Evolutionary conservation across 2,113 vertebrate genomes (phyloP), one percentile per base, ranked within the genome.

Genomic region (Fulmarus glacialis): DNA sequence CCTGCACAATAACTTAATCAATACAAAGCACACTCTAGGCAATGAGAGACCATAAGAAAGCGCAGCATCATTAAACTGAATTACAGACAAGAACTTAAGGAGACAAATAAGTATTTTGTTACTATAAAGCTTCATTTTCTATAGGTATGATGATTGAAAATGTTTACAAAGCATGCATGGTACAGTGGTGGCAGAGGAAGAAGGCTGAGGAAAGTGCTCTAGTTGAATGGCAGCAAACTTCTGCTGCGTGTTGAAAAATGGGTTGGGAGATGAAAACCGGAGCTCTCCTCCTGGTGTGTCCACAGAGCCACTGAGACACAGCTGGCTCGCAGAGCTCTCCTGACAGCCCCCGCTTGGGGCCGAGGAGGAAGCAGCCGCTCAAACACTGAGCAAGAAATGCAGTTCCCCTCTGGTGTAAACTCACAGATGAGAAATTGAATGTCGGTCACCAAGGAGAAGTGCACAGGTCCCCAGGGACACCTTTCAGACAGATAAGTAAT

Each of bases 41-140:
- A 97, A 90, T 82, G 92, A 95, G 71, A 97, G 95, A 97, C 97
- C 93, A 95, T 72, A 97, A 93, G 93, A 97, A 98, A 98, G 96
- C 94, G 97, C 93, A 97, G 94, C 90, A 95, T 98, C 98, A 97
- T 98, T 98, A 98, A 98, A 98, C 96, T 98, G 98, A 98, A 98
- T 98, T 98, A 98, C 86, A 88, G 94, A 97, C 97, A 97, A 98
- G 85, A 95, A 97, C 96, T 98, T 98, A 95, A 97, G 95, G 87
- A 98, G 96, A 98, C 95, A 97, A 98, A 98, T 96, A 98, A 96
- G 96, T 97, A 96, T 98, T 98, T 98, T 98, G 97, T 97, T 98
- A 92, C 97, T 83, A 94, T 97, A 97, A 97, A 92, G 93, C 86
- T 91, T 98, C 79, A 53, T 96, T 98, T 96, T 97, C 97, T 97